These are phyloP conservation scores for Coleophora flavipennella DNA, from an alignment of 2,888 invertebrate species.

Conservation along the genomic window DNA sequence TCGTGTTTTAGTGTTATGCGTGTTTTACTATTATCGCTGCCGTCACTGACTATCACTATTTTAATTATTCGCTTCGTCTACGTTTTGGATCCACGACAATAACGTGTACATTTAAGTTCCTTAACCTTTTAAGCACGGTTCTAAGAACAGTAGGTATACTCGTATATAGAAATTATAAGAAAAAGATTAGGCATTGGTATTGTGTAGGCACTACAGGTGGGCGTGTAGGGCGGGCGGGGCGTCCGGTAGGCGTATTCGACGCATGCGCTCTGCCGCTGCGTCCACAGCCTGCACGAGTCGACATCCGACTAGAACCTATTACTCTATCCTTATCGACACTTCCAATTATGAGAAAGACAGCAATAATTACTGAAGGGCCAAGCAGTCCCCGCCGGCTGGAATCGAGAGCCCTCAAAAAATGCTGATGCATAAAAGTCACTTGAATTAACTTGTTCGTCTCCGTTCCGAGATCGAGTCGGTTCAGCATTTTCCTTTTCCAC, in stretches of 20 bases:
- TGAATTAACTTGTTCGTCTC: constrained; percentile 61
- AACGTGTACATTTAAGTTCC: no score
- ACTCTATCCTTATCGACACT: constrained; percentile 45
- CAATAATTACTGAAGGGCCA: constrained; percentile 31
- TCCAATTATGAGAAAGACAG: constrained; percentile 49
- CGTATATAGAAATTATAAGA: no score
- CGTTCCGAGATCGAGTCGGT: constrained; percentile 43
- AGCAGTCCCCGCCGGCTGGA: constrained; percentile 30
- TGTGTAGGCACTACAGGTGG: constrained; percentile 48
- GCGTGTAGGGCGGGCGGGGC: constrained; percentile 60
- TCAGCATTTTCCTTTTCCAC: constrained; percentile 22
- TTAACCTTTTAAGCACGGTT: no score
- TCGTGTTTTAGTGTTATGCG: constrained; percentile 2
- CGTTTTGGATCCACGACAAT: no score
- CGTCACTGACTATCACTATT: no score
- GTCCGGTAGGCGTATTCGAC: constrained; percentile 48
- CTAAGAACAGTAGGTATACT: no score
- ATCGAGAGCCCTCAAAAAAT: constrained; percentile 40
- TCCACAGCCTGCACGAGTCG: constrained; percentile 29
- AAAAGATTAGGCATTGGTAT: constrained; percentile 32
- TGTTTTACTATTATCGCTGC: constrained; percentile 5
- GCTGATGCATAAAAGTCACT: constrained; percentile 54
- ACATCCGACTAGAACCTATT: constrained; percentile 31
- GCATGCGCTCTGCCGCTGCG: constrained; percentile 52
- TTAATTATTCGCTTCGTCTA: no score